Evolutionary conservation across 2,113 vertebrate species (phyloP), one percentile per base, ranked within the genome.

Genomic region (Ginglymostoma cirratum): DNA sequence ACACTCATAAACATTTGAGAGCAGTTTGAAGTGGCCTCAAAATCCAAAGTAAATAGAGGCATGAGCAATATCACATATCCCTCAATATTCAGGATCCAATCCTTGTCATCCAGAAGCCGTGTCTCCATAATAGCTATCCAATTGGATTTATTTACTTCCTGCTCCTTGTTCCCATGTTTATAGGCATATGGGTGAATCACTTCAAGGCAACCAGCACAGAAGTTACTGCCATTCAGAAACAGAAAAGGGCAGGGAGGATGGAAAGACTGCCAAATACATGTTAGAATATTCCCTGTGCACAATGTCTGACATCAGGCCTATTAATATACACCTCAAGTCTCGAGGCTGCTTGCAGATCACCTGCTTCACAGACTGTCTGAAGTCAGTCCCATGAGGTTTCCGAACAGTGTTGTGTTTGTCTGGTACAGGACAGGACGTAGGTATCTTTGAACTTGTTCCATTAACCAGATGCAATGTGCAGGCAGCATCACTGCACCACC

Each of bases 281-380:
- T 34, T n/a, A 38, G 15, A 93, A 93, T n/a, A 38, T 66, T 66
- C 15, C 15, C n/a, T 65, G 87, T 15, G 34, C 34, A n/a, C 76
- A n/a, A n/a, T 12, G 34, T 52, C 24, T 65, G 87, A 92, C 27
- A 92, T 92, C 89, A 93, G 17, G 30, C 17, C 38, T 93, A 93
- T 93, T 93, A 66, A 93, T 67, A 66, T 34, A 67, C 89, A 65
- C 5, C 34, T 87, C 48, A 5, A 24, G 45, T 17, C 89, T 38
- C 65, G 12, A 55, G 78, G 14, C 19, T 5, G 17, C 19, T 14
- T 21, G 72, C 72, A 76, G 38, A 45, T 83, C 89, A 93, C 61
- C 89, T 67, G 89, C 55, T 61, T 66, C 61, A 92, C 17, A 65
- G 87, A 93, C 89, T 38, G 61, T 93, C 89, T 93, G 55, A 66